phyloP scores from a whole-genome alignment of 2,113 vertebrate species.

The Rhinolophus sinicus region DNA sequence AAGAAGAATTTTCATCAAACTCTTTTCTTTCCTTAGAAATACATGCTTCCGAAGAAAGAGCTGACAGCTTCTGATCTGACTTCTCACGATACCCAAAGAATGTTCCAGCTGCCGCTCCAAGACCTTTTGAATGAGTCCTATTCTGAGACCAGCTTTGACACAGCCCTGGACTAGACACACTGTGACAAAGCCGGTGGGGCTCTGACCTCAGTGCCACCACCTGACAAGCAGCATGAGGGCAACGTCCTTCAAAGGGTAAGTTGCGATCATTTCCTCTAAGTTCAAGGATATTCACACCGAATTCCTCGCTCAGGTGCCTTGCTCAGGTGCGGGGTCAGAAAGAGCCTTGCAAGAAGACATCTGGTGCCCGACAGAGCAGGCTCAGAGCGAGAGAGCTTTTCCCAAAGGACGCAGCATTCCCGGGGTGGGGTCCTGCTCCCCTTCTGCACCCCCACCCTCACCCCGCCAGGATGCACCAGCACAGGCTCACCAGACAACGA shows the following conservation, averaged over 20 bases:
- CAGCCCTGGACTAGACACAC: too few species aligned
- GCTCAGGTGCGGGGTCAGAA: neutral
- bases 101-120: neutral
- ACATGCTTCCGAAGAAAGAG: accelerated
- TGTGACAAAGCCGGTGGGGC: neutral
- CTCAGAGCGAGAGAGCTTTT: neutral
- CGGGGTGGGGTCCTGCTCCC: neutral
- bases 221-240: too few species aligned
- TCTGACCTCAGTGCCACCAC: neutral
- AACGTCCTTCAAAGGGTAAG: neutral
- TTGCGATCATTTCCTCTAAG: neutral
- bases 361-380: too few species aligned
- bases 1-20: too few species aligned
- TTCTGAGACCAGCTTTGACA: neutral
- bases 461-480: neutral
- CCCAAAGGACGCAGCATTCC: neutral
- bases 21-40: neutral
- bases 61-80: accelerated
- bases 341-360: neutral
- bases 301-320: accelerated
- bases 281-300: too few species aligned
- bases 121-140: neutral
- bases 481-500: neutral
- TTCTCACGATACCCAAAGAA: neutral
- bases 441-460: accelerated